phyloP scores from a whole-genome alignment of 2,797 vertebrate genomes.

The Yasuhikotakia modesta region DNA sequence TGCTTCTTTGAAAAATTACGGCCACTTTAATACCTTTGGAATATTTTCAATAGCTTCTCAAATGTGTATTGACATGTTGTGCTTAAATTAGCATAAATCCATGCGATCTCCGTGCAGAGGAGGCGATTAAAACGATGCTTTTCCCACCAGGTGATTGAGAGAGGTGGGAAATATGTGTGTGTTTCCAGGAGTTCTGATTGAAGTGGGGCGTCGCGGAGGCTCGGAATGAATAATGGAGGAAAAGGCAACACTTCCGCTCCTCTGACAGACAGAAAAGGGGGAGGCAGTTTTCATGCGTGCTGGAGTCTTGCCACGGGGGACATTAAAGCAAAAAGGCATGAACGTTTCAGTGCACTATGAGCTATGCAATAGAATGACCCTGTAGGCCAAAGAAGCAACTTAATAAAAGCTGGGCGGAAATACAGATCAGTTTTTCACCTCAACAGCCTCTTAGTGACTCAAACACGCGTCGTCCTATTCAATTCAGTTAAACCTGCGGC shows the following conservation, averaged over 20 bases:
- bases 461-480: slow-evolving; percentile 4
- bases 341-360: slow-evolving; percentile 69
- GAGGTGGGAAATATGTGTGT: neutral
- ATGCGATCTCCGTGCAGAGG: neutral
- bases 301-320: slow-evolving; percentile 68
- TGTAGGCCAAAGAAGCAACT: slow-evolving; percentile 59
- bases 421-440: slow-evolving; percentile 54
- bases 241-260: slow-evolving; percentile 56
- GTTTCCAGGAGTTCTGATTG: slow-evolving; percentile 27
- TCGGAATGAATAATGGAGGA: slow-evolving; percentile 70
- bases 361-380: slow-evolving; percentile 66
- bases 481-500: neutral
- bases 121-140: slow-evolving; percentile 24
- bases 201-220: slow-evolving; percentile 55
- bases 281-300: slow-evolving; percentile 35
- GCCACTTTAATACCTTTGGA: slow-evolving; percentile 27
- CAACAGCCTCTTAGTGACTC: neutral
- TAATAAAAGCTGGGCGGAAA: slow-evolving; percentile 56
- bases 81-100: slow-evolving; percentile 34
- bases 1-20: slow-evolving; percentile 27
- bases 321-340: slow-evolving; percentile 73
- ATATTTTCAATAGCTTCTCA: slow-evolving; percentile 25
- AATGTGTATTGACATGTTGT: slow-evolving; percentile 20
- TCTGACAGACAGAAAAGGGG: slow-evolving; percentile 44
- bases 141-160: slow-evolving; percentile 11